These are phyloP conservation scores for Hypselothyrea guttata DNA, from an alignment of 2,888 invertebrate species.

Conservation along the genomic window DNA sequence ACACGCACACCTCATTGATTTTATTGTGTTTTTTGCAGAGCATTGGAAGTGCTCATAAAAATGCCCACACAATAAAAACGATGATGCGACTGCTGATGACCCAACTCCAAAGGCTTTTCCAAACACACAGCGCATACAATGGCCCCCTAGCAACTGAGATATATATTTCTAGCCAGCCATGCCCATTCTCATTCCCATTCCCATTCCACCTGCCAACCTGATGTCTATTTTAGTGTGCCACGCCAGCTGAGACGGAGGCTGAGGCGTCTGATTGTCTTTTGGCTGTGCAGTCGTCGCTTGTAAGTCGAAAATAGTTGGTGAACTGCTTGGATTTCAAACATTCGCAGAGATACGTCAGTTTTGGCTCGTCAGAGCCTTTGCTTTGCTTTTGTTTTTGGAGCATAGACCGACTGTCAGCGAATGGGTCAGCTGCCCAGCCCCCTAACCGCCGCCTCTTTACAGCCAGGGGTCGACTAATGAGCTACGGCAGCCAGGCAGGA, in stretches of 20 bases:
- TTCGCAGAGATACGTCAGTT: constrained; percentile 46
- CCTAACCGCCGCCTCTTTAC: constrained; percentile 3
- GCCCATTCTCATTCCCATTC: constrained; percentile 11
- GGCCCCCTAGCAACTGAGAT: constrained; percentile 27
- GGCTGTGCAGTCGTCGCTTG: background rate
- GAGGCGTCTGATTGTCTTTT: constrained; percentile 11
- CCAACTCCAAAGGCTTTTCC: constrained; percentile 27
- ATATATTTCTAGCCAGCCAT: constrained; percentile 4
- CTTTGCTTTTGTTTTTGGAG: constrained; percentile 9
- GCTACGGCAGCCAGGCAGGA: constrained; percentile 49
- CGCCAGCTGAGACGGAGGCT: constrained; percentile 17
- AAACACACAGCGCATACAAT: constrained; percentile 37
- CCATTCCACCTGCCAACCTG: constrained; percentile 61
- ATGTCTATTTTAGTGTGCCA: constrained; percentile 62
- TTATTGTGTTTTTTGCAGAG: constrained; percentile 76
- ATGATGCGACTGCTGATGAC: constrained; percentile 68
- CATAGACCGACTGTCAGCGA: constrained; percentile 17
- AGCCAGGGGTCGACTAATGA: constrained; percentile 60
- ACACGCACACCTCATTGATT: constrained; percentile 79
- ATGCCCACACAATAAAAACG: constrained; percentile 76
- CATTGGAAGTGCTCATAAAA: constrained; percentile 77
- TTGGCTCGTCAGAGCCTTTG: constrained; percentile 31
- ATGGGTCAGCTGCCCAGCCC: constrained; percentile 37
- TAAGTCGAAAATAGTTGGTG: constrained; percentile 39
- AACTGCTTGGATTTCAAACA: constrained; percentile 42